Evolutionary conservation across 2,888 invertebrate species (phyloP).

Genomic region (Terebella lapidaria): DNA sequence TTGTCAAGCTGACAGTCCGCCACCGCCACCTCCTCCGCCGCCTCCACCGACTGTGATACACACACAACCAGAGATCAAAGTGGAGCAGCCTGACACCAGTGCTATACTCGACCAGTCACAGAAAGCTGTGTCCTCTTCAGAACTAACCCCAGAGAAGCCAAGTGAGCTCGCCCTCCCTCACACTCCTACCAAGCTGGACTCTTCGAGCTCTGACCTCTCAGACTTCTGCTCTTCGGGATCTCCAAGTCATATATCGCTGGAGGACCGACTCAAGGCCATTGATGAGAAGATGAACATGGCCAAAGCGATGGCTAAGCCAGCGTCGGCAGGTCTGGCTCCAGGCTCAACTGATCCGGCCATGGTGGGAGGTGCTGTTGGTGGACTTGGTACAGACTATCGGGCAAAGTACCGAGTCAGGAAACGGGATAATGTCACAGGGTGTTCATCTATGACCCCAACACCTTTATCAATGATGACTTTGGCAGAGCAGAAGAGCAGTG

Average conservation of each 20-base stretch:
- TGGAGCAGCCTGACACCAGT: too few species aligned
- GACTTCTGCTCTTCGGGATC: conserved; percentile 7
- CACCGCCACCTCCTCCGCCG: background rate
- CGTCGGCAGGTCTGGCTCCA: too few species aligned
- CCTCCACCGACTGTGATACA: background rate
- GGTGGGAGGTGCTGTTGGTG: too few species aligned
- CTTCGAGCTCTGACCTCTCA: conserved; percentile 8
- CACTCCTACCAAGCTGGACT: background rate
- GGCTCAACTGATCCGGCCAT: too few species aligned
- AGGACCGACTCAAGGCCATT: conserved; percentile 84
- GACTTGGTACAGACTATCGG: conserved; percentile 24
- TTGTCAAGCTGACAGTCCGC: background rate
- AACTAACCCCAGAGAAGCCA: background rate
- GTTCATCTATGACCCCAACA: background rate
- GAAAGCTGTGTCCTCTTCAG: background rate
- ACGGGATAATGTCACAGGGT: background rate
- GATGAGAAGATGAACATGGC: conserved; percentile 83
- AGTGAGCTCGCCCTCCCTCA: background rate
- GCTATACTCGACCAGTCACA: too few species aligned
- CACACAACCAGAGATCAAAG: too few species aligned
- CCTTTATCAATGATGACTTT: background rate
- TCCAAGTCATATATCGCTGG: conserved; percentile 62
- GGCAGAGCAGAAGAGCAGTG: conserved; percentile 41
- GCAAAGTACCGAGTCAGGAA: conserved; percentile 20
- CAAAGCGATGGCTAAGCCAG: conserved; percentile 4